Conservation (phyloP, 2,888 invertebrate genomes). For the Amiota communis region DNA sequence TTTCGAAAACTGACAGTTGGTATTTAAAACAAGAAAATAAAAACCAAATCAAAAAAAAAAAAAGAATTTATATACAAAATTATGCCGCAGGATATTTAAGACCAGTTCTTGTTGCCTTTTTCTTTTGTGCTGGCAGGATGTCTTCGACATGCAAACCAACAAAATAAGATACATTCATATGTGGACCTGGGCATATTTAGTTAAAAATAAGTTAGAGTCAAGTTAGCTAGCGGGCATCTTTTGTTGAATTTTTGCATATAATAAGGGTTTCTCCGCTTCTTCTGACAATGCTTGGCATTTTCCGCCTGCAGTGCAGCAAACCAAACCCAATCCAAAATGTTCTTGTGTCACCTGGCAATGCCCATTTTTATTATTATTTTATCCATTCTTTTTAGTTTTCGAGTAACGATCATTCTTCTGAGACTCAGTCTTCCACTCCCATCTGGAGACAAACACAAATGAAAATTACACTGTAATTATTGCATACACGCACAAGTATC, state of each 20-base stretch:
- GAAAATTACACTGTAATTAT: constrained; percentile 53
- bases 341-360: constrained; percentile 58
- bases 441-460: constrained; percentile 60
- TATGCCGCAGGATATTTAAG: constrained; percentile 61
- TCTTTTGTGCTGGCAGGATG: constrained; percentile 1
- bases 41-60: constrained; percentile 56
- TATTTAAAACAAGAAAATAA: constrained; percentile 50
- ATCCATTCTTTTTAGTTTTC: no score
- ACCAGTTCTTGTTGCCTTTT: constrained; percentile 64
- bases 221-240: constrained; percentile 53
- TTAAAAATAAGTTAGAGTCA: constrained; percentile 66
- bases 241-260: constrained; percentile 59
- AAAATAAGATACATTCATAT: background rate
- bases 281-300: background rate
- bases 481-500: constrained; percentile 7
- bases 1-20: constrained; percentile 69
- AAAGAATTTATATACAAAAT: constrained; percentile 43
- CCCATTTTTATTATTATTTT: constrained; percentile 13
- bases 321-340: background rate
- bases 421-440: constrained; percentile 30
- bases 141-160: constrained; percentile 5
- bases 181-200: constrained; percentile 47
- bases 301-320: constrained; percentile 18
- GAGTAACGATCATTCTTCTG: background rate
- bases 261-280: constrained; percentile 50